A percentile compares a stretch with the other conserved stretches of the same genome.
Evolutionary conservation across 2,888 invertebrate species (phyloP).

Genomic region (Monopis laevigella): DNA sequence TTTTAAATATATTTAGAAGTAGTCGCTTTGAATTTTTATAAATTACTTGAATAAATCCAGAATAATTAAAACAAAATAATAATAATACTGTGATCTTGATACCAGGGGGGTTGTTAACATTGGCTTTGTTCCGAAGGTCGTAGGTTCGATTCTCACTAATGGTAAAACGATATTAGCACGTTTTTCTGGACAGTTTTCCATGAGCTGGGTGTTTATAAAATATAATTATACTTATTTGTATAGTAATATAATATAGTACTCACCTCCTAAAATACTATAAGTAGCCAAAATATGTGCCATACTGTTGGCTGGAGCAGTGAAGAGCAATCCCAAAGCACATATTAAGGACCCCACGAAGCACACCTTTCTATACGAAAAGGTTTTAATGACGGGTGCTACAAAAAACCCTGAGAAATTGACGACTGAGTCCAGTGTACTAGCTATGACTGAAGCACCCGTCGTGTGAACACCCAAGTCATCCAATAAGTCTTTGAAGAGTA

Average conservation of each 20-base stretch:
- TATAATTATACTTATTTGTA: too few species aligned
- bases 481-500: conserved; percentile 79
- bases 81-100: too few species aligned
- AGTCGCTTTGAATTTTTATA: too few species aligned
- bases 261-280: conserved; percentile 80
- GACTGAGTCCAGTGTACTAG: conserved; percentile 78
- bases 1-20: too few species aligned
- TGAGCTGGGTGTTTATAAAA: too few species aligned
- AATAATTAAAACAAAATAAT: too few species aligned
- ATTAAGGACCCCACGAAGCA: conserved; percentile 73
- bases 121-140: too few species aligned
- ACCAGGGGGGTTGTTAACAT: too few species aligned
- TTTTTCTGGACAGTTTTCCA: too few species aligned
- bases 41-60: too few species aligned
- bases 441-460: conserved; percentile 78
- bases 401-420: conserved; percentile 83
- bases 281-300: conserved; percentile 77
- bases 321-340: conserved; percentile 72
- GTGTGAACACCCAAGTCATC: conserved; percentile 76
- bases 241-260: conserved; percentile 26
- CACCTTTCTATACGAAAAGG: conserved; percentile 78
- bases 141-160: too few species aligned
- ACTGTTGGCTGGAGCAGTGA: conserved; percentile 74
- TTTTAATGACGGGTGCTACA: conserved; percentile 79
- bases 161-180: too few species aligned